Percentiles rank a stretch among this genome's conserved stretches.
Evolutionary conservation across 1,140 invertebrate genomes (phyloP).

Genomic region (Brachionus plicatilis): DNA sequence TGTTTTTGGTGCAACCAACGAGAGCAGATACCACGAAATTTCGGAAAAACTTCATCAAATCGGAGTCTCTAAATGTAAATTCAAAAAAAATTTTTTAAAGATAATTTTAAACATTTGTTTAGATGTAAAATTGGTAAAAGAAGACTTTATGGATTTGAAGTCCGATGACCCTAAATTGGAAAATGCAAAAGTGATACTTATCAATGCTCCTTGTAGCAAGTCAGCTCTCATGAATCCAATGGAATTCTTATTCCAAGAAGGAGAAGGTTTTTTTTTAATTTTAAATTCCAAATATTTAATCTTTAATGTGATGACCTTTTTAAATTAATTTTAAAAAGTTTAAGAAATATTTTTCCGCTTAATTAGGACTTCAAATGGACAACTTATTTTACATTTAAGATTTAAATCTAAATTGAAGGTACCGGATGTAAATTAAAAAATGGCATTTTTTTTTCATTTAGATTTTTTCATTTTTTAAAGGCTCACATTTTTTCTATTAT

Average conservation of each 20-base stretch:
- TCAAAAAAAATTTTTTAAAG: not conserved
- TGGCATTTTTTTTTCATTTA: no score
- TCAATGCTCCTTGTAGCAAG: constrained; percentile 28
- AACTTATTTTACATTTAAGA: no score
- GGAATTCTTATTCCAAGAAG: constrained; percentile 38
- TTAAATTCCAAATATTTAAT: no score
- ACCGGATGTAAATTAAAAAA: no score
- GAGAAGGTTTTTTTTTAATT: constrained; percentile 18
- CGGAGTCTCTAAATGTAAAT: constrained; percentile 8
- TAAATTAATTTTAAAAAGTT: no score
- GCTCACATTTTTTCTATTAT: no score
- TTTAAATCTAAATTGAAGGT: no score
- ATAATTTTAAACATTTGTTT: not conserved
- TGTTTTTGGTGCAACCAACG: constrained; percentile 31
- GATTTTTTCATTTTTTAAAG: no score
- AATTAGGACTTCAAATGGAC: no score
- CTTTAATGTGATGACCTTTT: no score
- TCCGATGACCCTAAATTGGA: constrained; percentile 22
- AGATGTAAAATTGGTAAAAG: constrained; percentile 29
- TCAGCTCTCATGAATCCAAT: constrained; percentile 39
- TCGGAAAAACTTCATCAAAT: not conserved
- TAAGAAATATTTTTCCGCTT: no score
- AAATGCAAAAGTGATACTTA: constrained; percentile 36
- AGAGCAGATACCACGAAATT: not conserved
- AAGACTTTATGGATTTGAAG: constrained; percentile 16